Base-by-base conservation (phyloP, 2,113 vertebrate genomes). In the Gobiocypris rarus region DNA sequence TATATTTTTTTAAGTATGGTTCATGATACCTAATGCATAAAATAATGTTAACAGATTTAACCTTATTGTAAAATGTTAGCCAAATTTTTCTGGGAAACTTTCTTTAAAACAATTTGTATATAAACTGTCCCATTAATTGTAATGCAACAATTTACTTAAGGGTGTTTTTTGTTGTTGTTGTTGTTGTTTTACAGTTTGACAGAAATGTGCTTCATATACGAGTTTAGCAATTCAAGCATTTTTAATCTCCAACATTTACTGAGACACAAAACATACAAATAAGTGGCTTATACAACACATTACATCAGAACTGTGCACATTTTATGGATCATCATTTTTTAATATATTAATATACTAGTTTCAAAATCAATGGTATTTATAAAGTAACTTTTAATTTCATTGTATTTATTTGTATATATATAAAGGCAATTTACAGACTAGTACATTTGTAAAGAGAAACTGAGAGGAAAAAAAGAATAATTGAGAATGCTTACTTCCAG, bases 401-500 rank as follows among this genome's bases (percentile, higher is more conserved):
- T 41, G 4, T 11, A 22, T 69, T 38, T 69, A 41, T 41, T 22
- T 22, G n/a, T n/a, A n/a, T n/a, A n/a, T n/a, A n/a, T n/a, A 17
- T 5, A 28, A 31, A 34, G 28, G 31, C 17, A 10, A 69, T 22
- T 5, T 69, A 22, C 34, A 69, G 17, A 41, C 65, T 11, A 69
- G 17, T 22, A 69, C 2, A 69, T 38, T 9, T 38, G 8, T 38
- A 10, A 10, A 38, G 6, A 34, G 61, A 31, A 65, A 17, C 28
- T 31, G 31, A 38, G 15, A 17, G 9, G n/a, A 67, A 22, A 5
- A 38, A 38, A 28, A 67, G 4, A 15, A 73, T 17, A 74, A 15
- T 0, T 38, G 14, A 81, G 78, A 81, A 48, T 56, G 90, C 95
- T 94, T 90, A 96, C 96, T 95, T 97, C 96, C 96, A 97, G 89